Conservation (phyloP, 1,140 invertebrate species). For the Brachystomella parvula region DNA sequence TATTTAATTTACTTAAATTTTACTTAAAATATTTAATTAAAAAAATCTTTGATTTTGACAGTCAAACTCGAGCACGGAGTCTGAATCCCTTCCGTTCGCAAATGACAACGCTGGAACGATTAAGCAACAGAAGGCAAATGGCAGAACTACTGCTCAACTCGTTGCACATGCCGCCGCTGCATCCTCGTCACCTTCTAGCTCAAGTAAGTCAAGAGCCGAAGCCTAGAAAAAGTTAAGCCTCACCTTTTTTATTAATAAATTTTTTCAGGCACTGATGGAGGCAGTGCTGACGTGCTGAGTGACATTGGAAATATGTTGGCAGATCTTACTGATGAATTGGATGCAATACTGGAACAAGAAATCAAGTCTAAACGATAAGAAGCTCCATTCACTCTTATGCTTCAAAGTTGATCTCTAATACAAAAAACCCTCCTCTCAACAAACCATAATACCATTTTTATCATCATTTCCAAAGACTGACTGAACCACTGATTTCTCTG, state of each 20-base stretch:
- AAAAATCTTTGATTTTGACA: slow-evolving; percentile 49
- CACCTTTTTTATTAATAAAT: neutral
- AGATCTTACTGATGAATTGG: slow-evolving; percentile 84
- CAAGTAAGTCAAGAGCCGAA: neutral
- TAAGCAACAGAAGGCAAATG: slow-evolving; percentile 56
- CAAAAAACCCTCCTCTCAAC: neutral
- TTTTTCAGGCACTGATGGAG: slow-evolving; percentile 42
- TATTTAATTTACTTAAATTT: neutral
- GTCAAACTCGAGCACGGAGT: slow-evolving; percentile 91
- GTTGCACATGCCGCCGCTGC: neutral
- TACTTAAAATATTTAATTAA: neutral
- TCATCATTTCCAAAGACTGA: slow-evolving; percentile 4
- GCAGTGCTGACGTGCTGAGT: slow-evolving; percentile 82
- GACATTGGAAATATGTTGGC: slow-evolving; percentile 95
- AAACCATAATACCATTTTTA: neutral
- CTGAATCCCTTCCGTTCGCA: slow-evolving; percentile 93
- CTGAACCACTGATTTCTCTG: neutral
- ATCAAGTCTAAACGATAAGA: slow-evolving; percentile 39
- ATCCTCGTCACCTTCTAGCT: slow-evolving; percentile 9
- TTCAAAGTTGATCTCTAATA: slow-evolving; percentile 1
- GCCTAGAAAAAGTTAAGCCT: neutral
- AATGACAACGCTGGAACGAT: slow-evolving; percentile 98
- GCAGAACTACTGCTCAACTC: slow-evolving; percentile 14
- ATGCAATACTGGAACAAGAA: slow-evolving; percentile 88
- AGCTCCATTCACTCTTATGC: neutral